Base-by-base conservation (phyloP, 1,140 invertebrate genomes). In the Teleogryllus occipitalis region DNA sequence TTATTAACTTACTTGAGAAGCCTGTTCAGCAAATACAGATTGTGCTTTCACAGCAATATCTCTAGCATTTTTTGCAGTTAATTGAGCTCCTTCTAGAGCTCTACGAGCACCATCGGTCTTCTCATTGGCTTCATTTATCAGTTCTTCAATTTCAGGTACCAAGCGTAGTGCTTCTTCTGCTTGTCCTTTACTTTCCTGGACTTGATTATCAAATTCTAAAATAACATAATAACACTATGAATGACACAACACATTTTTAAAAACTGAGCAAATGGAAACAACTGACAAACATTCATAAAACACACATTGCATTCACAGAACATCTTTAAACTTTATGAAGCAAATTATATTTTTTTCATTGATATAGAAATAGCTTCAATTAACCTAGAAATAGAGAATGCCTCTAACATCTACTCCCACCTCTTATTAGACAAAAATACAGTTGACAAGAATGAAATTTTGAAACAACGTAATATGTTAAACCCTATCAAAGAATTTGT, bases 191-290 rank as follows among this genome's bases (percentile, higher is more conserved):
- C 93, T 96, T 74, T 92, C 91, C 82, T 95, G 90, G 5, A 98
- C 96, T 86, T 96, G 90, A 74, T 93, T 90, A 84, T 98, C 95
- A 88, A 98, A 99, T 84, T 93, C 96, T 94, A 83, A 82, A 86
- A 86, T 3, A 75, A 80, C n/a, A 78, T 65, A 39, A 39, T 39
- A 39, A 39, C 1, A 39, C 27, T 39, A 39, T 39, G 27, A 39
- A 39, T 39, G 27, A 39, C 27, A 39, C 27, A 39, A 39, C 1
- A 39, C 27, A 2, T 39, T 39, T 39, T 39, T 39, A 2, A 39
- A 39, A 39, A 39, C 27, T 39, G 27, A 2, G 27, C 27, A 39
- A 5, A 39, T 39, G 27, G 27, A 39, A 39, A 39, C 5, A 1
- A 39, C 1, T 39, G 27, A 39, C n/a, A n/a, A 39, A 39, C 27